Conservation (phyloP, 2,113 vertebrate genomes). For the Scomber japonicus region DNA sequence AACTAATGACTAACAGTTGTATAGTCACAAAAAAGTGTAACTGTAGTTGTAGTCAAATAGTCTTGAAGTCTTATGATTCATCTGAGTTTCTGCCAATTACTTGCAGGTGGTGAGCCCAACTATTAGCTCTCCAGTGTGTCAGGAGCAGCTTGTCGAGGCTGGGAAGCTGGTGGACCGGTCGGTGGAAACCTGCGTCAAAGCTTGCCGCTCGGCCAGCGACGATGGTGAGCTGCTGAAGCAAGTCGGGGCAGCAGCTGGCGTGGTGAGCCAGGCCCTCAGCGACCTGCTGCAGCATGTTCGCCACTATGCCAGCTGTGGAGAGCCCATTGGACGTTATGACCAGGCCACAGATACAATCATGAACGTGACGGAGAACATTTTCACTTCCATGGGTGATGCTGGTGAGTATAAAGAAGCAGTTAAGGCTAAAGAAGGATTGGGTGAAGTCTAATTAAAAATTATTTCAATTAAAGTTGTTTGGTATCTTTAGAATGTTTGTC, state of each 20-base stretch:
- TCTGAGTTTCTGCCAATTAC: conserved; percentile 15
- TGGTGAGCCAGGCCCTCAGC: conserved; percentile 94
- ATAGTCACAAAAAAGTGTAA: neutral
- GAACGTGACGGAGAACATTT: conserved; percentile 99
- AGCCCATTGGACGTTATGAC: conserved; percentile 98
- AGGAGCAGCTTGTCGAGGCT: conserved; percentile 97
- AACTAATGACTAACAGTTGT: neutral
- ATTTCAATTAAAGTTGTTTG: neutral
- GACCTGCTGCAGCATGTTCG: conserved; percentile 97
- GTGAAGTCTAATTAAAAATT: neutral
- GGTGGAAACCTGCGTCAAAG: conserved; percentile 94
- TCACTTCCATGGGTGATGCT: conserved; percentile 99
- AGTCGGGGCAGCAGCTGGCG: conserved; percentile 90
- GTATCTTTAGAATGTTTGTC: conserved; percentile 5
- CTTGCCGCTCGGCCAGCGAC: conserved; percentile 93
- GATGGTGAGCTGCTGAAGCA: conserved; percentile 94
- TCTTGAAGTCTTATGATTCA: neutral
- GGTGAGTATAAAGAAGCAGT: conserved; percentile 84
- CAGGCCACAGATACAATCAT: conserved; percentile 99
- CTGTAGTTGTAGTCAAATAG: neutral
- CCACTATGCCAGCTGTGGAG: conserved; percentile 95
- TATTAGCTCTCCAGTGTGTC: conserved; percentile 97
- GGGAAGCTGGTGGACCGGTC: conserved; percentile 97
- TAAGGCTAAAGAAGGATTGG: neutral
- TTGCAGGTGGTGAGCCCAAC: conserved; percentile 96